Base-by-base conservation (phyloP, 2,113 vertebrate genomes). In the Saimiri boliviensis region DNA sequence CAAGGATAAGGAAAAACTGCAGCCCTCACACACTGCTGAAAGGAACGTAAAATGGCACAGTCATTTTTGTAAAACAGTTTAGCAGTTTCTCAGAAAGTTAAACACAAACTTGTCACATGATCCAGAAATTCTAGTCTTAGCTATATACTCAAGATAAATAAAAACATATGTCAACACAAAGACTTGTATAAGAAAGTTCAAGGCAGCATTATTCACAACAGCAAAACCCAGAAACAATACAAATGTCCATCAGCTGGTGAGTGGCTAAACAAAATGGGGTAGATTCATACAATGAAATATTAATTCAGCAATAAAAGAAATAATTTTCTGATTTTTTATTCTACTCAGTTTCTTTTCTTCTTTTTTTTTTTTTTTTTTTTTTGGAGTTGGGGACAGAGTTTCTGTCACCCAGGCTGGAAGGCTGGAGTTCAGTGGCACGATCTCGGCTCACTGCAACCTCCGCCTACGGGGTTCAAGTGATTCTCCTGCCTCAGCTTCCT, bases 231-330 rank as follows among this genome's bases (percentile, higher is more conserved):
- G 54, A 91, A 76, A 49, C 37, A 40, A 68, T 70, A 42, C 60
- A 88, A 81, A 93, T 21, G 66, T 56, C 54, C 32, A 77, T 45
- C 68, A 86, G 20, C 23, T 47, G 45, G 40, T 37, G 8, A 90
- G 77, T 16, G 56, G n/a, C 47, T 37, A 81, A 88, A 83, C 6
- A 12, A 87, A 84, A 37, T 10, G 25, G 12, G 54, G 68, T 49
- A 49, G 19, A 84, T 27, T 85, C 30, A 37, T 16, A 80, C 17
- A 73, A 90, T 49, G 11, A 25, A 92, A 80, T n/a, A 88, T 87
- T 73, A 96, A 85, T 60, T 87, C 84, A 87, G 27, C 37, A 71
- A 74, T 68, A 40, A 82, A 93, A 88, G 76, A 40, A 93, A 86
- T 3, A 23, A 23, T 32, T 27, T 68, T 76, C 12, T 85, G 30